Conservation (phyloP, 2,797 vertebrate genomes). For the Todus mexicanus region DNA sequence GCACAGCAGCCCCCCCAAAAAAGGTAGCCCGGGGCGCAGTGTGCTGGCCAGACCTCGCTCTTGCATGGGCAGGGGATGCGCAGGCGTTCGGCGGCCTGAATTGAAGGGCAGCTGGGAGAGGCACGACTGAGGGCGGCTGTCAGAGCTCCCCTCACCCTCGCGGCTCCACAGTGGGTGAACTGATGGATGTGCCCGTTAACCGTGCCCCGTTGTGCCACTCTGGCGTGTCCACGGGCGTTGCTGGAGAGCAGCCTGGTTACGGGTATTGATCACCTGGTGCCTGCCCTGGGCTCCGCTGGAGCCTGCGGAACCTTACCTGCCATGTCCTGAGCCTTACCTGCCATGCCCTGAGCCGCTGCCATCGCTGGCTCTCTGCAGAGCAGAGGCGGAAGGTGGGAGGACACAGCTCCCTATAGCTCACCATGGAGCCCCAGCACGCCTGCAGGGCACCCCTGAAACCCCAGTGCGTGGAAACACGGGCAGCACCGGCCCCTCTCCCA, state of each 20-base stretch:
- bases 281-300: not conserved
- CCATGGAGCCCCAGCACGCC: not conserved
- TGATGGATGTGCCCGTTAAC: not conserved
- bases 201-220: not conserved
- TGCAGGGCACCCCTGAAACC: not conserved
- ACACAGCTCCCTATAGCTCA: not conserved
- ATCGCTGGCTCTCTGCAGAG: not conserved
- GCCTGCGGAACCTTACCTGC: not conserved
- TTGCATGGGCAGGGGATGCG: not conserved
- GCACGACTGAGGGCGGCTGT: rapidly evolving
- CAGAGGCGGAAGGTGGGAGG: not conserved
- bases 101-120: not conserved
- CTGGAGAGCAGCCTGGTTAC: rapidly evolving
- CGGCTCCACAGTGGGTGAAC: not conserved
- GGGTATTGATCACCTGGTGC: rapidly evolving
- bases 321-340: not conserved
- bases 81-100: rapidly evolving
- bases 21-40: rapidly evolving
- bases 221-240: rapidly evolving
- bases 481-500: rapidly evolving
- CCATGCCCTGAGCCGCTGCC: rapidly evolving
- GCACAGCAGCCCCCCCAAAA: too few relatives aligned
- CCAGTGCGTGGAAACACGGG: rapidly evolving
- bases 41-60: not conserved
- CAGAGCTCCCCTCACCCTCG: not conserved